These are phyloP conservation scores for Aplodontia rufa DNA, from an alignment of 2,113 vertebrate species.

Conservation along the genomic window DNA sequence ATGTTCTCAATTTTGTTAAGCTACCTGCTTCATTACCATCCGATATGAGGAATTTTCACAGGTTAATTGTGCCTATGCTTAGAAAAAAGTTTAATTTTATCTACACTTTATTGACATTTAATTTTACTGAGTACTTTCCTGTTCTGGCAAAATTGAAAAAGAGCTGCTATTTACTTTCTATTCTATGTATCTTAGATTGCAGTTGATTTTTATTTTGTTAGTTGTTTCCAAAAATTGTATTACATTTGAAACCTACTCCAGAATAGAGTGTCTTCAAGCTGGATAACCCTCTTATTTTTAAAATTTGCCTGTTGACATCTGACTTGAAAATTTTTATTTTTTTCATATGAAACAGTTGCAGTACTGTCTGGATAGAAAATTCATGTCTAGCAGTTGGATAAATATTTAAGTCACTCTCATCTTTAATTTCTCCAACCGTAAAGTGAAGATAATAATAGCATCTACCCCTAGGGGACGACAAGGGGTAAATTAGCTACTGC, in stretches of 20 bases:
- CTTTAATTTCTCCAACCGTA: neutral
- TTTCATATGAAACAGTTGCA: neutral
- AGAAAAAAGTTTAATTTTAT: conserved; percentile 60
- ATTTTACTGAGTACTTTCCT: conserved; percentile 53
- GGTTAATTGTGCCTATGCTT: conserved; percentile 59
- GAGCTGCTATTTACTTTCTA: neutral
- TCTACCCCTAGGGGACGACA: neutral
- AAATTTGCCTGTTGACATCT: neutral
- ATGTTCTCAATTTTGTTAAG: conserved; percentile 64
- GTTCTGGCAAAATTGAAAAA: neutral
- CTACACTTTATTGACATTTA: conserved; percentile 52
- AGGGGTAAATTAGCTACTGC: neutral
- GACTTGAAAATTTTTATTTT: neutral
- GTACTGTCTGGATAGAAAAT: neutral
- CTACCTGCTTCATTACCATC: conserved; percentile 69
- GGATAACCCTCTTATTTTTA: neutral
- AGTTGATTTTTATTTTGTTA: conserved; percentile 27
- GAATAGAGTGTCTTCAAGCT: neutral
- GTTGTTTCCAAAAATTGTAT: conserved; percentile 16
- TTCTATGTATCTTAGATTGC: neutral
- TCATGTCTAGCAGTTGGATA: neutral
- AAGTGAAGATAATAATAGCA: neutral
- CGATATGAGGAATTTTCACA: conserved; percentile 54
- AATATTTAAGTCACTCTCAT: neutral
- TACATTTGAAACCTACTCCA: neutral